These are phyloP conservation scores for Nilaparvata lugens DNA, from an alignment of 1,140 invertebrate species.

Conservation along the genomic window DNA sequence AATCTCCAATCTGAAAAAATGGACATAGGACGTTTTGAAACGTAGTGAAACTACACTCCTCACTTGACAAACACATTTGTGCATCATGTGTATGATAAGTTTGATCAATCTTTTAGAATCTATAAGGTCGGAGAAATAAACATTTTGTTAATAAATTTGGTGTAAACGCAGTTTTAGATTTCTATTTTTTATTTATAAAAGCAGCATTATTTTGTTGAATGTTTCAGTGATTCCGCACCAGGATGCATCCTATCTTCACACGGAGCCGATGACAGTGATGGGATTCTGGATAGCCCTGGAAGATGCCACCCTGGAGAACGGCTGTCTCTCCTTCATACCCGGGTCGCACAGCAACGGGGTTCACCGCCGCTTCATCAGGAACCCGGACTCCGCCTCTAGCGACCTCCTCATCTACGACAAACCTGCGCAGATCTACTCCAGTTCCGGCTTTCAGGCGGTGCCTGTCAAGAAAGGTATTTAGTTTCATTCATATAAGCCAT, in stretches of 20 bases:
- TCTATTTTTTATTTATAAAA: too few species aligned
- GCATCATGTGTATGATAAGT: too few species aligned
- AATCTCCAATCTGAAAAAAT: too few species aligned
- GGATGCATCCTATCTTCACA: conserved; percentile 79
- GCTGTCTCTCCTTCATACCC: conserved; percentile 85
- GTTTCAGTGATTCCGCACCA: conserved; percentile 69
- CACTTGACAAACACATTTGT: too few species aligned
- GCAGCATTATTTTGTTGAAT: too few species aligned
- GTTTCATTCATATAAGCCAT: too few species aligned
- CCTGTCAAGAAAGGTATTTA: conserved; percentile 65
- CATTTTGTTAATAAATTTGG: too few species aligned
- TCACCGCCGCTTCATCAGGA: conserved; percentile 59
- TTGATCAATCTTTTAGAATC: too few species aligned
- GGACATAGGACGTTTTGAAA: too few species aligned
- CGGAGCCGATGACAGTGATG: conserved; percentile 54
- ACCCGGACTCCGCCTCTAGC: conserved; percentile 50
- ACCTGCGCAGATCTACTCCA: conserved; percentile 57
- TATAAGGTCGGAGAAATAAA: too few species aligned
- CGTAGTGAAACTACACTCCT: too few species aligned
- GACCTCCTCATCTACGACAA: conserved; percentile 54
- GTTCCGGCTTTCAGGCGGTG: conserved; percentile 65
- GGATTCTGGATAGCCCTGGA: conserved; percentile 95
- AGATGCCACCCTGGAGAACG: conserved; percentile 85
- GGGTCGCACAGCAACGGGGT: conserved; percentile 82
- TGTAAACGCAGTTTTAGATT: too few species aligned